Percentiles rank a stretch among this genome's conserved stretches.
These are phyloP conservation scores for Pilophorus perplexus DNA, from an alignment of 2,888 invertebrate species.

Conservation along the genomic window DNA sequence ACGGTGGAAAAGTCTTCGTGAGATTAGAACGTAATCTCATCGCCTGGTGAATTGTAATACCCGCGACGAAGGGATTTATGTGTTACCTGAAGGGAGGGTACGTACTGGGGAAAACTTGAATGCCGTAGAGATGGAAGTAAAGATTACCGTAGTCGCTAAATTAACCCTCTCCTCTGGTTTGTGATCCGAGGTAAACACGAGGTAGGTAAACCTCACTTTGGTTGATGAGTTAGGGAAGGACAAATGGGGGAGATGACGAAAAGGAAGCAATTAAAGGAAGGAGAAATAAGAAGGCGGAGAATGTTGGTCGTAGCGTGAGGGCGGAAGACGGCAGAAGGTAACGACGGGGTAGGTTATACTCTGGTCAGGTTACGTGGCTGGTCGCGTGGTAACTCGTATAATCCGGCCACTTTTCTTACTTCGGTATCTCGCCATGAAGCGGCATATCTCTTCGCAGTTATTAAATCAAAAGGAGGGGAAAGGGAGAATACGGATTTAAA, in stretches of 20 bases:
- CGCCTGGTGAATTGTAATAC: conserved; percentile 13
- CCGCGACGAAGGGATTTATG: conserved; percentile 8
- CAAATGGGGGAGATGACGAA: conserved; percentile 26
- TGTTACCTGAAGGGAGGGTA: conserved; percentile 24
- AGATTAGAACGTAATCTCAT: conserved; percentile 28
- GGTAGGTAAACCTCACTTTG: conserved; percentile 32
- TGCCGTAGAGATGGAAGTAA: conserved; percentile 17
- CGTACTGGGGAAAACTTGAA: conserved; percentile 20
- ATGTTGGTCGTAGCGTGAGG: conserved; percentile 4
- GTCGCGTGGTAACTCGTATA: conserved; percentile 22
- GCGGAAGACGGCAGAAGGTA: not conserved
- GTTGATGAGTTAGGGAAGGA: conserved; percentile 33
- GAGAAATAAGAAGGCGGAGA: not conserved
- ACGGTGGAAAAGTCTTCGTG: conserved; percentile 18
- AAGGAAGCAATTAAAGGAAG: conserved; percentile 11
- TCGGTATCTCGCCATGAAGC: conserved; percentile 24
- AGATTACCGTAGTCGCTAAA: conserved; percentile 11
- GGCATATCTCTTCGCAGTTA: conserved; percentile 37
- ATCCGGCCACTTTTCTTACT: conserved; percentile 1
- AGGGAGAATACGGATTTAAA: conserved; percentile 16
- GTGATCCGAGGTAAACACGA: conserved; percentile 4
- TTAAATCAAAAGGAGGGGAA: conserved; percentile 30
- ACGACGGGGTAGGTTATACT: conserved; percentile 3
- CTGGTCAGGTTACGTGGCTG: too few species aligned
- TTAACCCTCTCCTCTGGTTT: conserved; percentile 1